Evolutionary conservation across 2,888 invertebrate species (phyloP), one percentile per base, ranked within the genome.

Genomic region (Corbicula japonica): DNA sequence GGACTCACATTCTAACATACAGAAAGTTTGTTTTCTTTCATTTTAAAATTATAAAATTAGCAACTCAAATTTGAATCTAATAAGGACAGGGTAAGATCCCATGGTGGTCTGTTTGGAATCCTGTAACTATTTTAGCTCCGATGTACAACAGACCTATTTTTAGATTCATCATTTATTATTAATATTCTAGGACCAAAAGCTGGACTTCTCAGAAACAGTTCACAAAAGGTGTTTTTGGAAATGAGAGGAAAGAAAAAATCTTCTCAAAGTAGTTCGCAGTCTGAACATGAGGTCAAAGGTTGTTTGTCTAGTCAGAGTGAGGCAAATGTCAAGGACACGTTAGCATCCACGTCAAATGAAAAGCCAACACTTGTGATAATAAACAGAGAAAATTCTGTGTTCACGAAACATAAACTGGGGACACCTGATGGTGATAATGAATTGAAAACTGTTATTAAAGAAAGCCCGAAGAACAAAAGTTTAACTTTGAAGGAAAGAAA

Each of bases 331-430:
- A 68, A 56, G 44, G 46, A 32, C 26, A 56, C n/a, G 34, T n/a
- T 28, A 23, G 30, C 23, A 3, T 41, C n/a, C 44, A 56, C 10
- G 32, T 18, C 12, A 46, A 23, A 28, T 34, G 62, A 72, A 8
- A 80, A 84, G 76, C 84, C 83, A 2, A 84, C 85, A 71, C 80
- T 86, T 23, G 83, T 84, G 18, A 63, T 87, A 12, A 76, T 88
- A n/a, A 87, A 88, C 38, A 50, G 62, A 10, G 74, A 84, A 41
- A 85, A 80, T 38, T 87, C 87, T 3, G 81, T 77, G 38, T 80
- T 85, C 52, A 71, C 84, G 10, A 62, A 76, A 35, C 38, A 73
- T 2, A 15, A 28, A 21, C 61, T 21, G 26, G 21, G 66, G 26
- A n/a, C 61, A 8, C 50, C 54, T 2, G 61, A 63, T 5, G 50